Conservation (phyloP, 2,888 invertebrate species). For the Drosophila maculinotata region DNA sequence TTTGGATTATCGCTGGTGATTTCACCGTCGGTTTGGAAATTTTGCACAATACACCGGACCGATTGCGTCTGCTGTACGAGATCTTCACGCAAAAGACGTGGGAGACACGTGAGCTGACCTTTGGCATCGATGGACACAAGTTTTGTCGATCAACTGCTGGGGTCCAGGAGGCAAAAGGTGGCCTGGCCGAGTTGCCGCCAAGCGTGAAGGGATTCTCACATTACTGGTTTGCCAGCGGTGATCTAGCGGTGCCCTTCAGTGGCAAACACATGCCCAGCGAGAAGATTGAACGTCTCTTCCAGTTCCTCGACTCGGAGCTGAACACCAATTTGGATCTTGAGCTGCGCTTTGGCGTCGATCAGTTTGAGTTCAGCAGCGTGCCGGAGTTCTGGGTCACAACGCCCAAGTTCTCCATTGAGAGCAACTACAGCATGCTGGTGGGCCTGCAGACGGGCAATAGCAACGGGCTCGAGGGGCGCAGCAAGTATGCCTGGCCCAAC, state of each 20-base stretch:
- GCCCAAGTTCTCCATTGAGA: slow-evolving; percentile 78
- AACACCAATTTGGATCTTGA: slow-evolving; percentile 34
- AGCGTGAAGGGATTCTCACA: slow-evolving; percentile 72
- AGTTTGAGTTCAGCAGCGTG: slow-evolving; percentile 79
- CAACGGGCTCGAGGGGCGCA: slow-evolving; percentile 76
- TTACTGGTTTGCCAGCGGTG: slow-evolving; percentile 83
- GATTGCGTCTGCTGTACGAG: slow-evolving; percentile 76
- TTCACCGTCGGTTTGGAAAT: slow-evolving; percentile 75
- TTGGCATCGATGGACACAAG: slow-evolving; percentile 82
- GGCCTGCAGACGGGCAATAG: slow-evolving; percentile 77
- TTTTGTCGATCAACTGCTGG: slow-evolving; percentile 46
- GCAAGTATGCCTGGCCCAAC: slow-evolving; percentile 80
- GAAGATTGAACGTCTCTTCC: slow-evolving; percentile 76
- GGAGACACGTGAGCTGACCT: slow-evolving; percentile 73
- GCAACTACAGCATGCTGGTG: slow-evolving; percentile 81
- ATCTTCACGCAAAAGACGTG: slow-evolving; percentile 80
- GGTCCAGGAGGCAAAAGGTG: neutral
- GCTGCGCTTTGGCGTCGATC: slow-evolving; percentile 81
- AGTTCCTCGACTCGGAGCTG: slow-evolving; percentile 65
- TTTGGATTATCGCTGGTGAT: slow-evolving; percentile 79
- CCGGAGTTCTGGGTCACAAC: slow-evolving; percentile 68
- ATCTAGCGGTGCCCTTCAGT: slow-evolving; percentile 79
- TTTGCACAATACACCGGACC: slow-evolving; percentile 57
- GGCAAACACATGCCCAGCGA: slow-evolving; percentile 71
- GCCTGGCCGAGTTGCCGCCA: slow-evolving; percentile 54